Conservation (phyloP, 1,140 invertebrate genomes). For the Anthonomus grandis region DNA sequence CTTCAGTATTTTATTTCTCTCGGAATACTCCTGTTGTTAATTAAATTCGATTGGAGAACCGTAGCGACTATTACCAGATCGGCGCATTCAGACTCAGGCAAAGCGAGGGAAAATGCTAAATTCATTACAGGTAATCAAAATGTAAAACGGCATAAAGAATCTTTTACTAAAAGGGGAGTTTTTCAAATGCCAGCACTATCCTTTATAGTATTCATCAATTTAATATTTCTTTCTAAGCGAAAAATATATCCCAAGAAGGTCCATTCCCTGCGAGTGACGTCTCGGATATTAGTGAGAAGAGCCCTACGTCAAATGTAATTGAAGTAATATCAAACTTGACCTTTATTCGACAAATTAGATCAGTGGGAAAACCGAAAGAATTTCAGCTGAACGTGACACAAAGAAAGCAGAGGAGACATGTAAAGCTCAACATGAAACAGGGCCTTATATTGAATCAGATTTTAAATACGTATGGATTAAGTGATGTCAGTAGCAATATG, state of each 20-base stretch:
- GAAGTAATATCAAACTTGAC: background rate
- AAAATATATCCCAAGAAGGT: background rate
- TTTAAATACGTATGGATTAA: constrained; percentile 30
- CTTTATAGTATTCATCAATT: background rate
- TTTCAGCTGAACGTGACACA: background rate
- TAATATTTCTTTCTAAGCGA: background rate
- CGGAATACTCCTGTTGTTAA: too few relatives aligned
- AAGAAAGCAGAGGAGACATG: constrained; percentile 15
- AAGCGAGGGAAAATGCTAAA: too few relatives aligned
- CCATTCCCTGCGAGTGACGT: background rate
- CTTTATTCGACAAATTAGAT: background rate
- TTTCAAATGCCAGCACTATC: too few relatives aligned
- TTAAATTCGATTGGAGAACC: too few relatives aligned
- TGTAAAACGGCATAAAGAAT: too few relatives aligned
- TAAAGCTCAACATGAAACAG: constrained; percentile 38
- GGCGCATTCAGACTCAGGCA: too few relatives aligned
- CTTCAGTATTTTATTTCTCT: too few relatives aligned
- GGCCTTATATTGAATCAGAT: constrained; percentile 39
- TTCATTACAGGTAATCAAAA: too few relatives aligned
- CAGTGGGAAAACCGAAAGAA: background rate
- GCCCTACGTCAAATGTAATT: background rate
- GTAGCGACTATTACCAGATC: too few relatives aligned
- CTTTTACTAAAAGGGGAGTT: too few relatives aligned
- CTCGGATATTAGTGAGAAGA: background rate
- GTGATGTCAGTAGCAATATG: constrained; percentile 26